Base-by-base conservation (phyloP, 2,888 invertebrate genomes). In the Spisula solida region DNA sequence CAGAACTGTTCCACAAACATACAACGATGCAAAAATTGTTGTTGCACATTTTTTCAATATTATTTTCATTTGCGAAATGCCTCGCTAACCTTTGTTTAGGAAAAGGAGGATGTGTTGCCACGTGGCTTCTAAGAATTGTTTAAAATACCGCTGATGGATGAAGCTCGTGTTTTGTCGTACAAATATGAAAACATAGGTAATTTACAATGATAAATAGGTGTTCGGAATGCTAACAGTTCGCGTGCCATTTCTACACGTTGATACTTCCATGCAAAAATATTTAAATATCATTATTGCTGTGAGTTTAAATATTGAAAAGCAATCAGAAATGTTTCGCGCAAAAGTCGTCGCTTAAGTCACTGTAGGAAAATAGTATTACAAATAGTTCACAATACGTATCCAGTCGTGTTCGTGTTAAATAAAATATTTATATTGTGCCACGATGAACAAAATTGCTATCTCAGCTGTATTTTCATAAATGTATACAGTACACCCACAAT, bases 41-140 rank as follows among this genome's bases (percentile, higher is more conserved):
- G 75, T 75, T 81, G 81, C 55, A 10, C 29, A 29, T 81, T 81
- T 85, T 85, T 55, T 34, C 51, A 75, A 34, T 84, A 48, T 70
- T 87, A 78, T 90, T 90, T 88, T 90, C 88, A 90, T 90, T 85
- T 78, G 29, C 78, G 83, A 86, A 90, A 90, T 90, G 86, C 87
- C 75, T 88, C 70, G 34, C 31, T 87, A 70, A 78, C 31, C 48
- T 88, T 87, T 90, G 90, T 90, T 90, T 88, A 51, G 79, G 82
- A 86, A 84, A 34, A 81, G 86, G 31, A 55, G 18, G 81, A 47
- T 82, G 86, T 29, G 31, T 8, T 70, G 82, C 66, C 41, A 82
- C 86, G 82, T 82, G 86, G 47, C 81, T 79, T 78, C 75, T 48
- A 18, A 80, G 56, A 47, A 85, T 88, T 88, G 88, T 91, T 91